Evolutionary conservation across 2,888 invertebrate species (phyloP), one percentile per base, ranked within the genome.

Genomic region (Prenolepis imparis): DNA sequence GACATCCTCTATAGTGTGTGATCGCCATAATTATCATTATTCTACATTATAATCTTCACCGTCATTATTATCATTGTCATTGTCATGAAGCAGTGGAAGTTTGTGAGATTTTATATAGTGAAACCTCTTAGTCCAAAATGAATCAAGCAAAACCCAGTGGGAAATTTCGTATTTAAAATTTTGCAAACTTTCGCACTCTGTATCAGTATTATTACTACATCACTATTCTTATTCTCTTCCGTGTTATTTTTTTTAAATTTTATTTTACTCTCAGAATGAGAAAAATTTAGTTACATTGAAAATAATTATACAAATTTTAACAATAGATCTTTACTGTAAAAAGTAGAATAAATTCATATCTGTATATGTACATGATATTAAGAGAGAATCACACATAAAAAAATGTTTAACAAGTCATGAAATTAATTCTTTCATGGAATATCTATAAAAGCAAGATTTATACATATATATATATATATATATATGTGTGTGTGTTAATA

Each of bases 351-450:
- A 77, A 66, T 15, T 59, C 78, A 78, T 78, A 78, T 70, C 78
- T 78, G 75, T 77, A 78, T 70, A 78, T 78, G 78, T 78, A 78
- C 44, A 78, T 78, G 78, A 70, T 70, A 70, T 32, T 78, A 78
- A 41, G 70, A 59, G 70, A 32, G 24, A 74, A n/a, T 32, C 21
- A 18, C 36, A 36, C 36, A 6, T 44, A 28, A 74, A 74, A 78
- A 66, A 18, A 11, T 48, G 18, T 75, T 21, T 75, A 75, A 75
- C 36, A 48, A 66, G 3, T 66, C 75, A 66, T 77, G n/a, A 52
- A 44, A 78, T 11, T 55, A 28, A 24, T 78, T 70, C 21, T 70
- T 59, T 78, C 44, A 70, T 70, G 32, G 44, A 21, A 70, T 32
- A 9, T 78, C 59, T 78, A 59, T 18, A 18, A 44, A 59, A 12